These are phyloP conservation scores for Penelope pileata DNA, from an alignment of 2,113 vertebrate species.

Conservation along the genomic window DNA sequence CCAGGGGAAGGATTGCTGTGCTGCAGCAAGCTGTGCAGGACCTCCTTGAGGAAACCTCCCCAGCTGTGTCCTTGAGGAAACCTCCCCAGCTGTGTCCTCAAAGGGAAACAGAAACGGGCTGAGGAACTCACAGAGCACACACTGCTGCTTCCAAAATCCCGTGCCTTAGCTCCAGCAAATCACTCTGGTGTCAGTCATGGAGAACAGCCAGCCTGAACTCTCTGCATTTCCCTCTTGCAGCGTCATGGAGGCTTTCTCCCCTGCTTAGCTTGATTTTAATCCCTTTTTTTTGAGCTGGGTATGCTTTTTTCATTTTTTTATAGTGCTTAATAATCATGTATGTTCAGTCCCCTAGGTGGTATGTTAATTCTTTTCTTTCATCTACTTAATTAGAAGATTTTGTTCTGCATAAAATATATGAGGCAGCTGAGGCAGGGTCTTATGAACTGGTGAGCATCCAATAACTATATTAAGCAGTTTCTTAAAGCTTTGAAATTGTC, in stretches of 20 bases:
- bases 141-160: neutral
- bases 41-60: neutral
- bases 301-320: neutral
- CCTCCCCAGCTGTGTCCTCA: neutral
- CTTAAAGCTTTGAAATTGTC: conserved; percentile 41
- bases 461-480: conserved; percentile 51
- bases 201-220: neutral
- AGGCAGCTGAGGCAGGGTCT: conserved; percentile 45
- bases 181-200: neutral
- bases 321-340: conserved; percentile 49
- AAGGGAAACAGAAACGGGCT: neutral
- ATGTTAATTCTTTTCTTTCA: conserved; percentile 58
- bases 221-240: conserved; percentile 5
- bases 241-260: neutral
- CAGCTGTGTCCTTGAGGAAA: neutral
- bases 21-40: accelerated
- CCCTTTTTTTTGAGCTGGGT: neutral
- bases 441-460: conserved; percentile 53
- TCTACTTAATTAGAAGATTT: conserved; percentile 66
- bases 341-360: conserved; percentile 53
- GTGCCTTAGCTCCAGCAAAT: neutral
- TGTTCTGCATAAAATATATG: conserved; percentile 42
- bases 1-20: neutral
- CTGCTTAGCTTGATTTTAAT: neutral
- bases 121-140: neutral